These are phyloP conservation scores for Stratiomys singularior DNA, from an alignment of 2,888 invertebrate genomes.

Conservation along the genomic window DNA sequence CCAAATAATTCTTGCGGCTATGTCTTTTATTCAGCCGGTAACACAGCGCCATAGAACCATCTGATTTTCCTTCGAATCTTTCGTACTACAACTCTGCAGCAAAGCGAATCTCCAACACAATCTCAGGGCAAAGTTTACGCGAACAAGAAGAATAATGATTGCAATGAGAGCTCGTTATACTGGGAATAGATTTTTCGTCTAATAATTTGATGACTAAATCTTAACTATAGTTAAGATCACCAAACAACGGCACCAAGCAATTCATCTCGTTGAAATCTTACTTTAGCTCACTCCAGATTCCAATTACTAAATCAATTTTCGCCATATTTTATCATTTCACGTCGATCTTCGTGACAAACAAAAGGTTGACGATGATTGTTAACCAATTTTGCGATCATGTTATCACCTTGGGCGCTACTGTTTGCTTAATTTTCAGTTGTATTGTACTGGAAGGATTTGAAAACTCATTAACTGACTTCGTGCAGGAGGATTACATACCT, in stretches of 20 bases:
- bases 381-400: slow-evolving; percentile 40
- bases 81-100: not conserved
- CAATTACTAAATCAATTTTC: slow-evolving; percentile 41
- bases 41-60: not conserved
- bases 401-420: slow-evolving; percentile 46
- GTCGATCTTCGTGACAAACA: slow-evolving; percentile 43
- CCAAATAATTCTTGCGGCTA: too few species aligned
- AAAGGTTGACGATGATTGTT: slow-evolving; percentile 38
- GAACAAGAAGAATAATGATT: slow-evolving; percentile 39
- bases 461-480: not conserved
- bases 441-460: not conserved
- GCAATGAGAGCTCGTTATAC: slow-evolving; percentile 38
- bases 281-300: not conserved
- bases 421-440: not conserved
- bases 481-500: not conserved
- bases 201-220: slow-evolving; percentile 4
- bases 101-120: slow-evolving; percentile 20
- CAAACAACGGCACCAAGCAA: not conserved
- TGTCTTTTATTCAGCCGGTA: not conserved
- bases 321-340: slow-evolving; percentile 26
- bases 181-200: slow-evolving; percentile 3
- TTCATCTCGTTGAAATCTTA: not conserved
- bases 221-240: not conserved
- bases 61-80: not conserved
- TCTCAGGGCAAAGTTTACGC: slow-evolving; percentile 41